Base-by-base conservation (phyloP, 1,140 invertebrate species). In the Tetramorium simillimum region DNA sequence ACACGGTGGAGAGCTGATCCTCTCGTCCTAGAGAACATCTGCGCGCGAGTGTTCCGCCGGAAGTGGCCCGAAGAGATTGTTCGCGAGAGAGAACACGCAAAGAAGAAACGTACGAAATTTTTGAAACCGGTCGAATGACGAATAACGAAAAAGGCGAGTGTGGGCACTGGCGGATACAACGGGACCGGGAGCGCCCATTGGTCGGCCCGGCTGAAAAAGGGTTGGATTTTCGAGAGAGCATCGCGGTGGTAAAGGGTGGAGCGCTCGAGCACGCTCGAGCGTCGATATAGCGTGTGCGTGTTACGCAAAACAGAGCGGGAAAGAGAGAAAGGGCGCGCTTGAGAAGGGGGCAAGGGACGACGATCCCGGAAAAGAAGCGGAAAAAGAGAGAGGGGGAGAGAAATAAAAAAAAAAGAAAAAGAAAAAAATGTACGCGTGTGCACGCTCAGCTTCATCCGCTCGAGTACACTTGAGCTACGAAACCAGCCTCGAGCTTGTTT, bases 151-250 rank as follows among this genome's bases (percentile, higher is more conserved):
- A 89, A 82, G 81, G 37, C 82, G 58, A 86, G 18, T 67, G 58
- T 63, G 43, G 43, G 62, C 51, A 82, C 24, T 51, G 69, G 53
- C 70, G 80, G 28, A 82, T 60, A 49, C 58, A 16, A 86, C 67
- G 72, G 67, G 76, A 21, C 56, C 75, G 90, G 65, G 63, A 62
- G 70, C 86, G 81, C 70, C 89, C 90, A 94, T 95, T 95, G 94
- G 93, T 89, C 89, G 91, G 76, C 37, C 86, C 86, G 86, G 86
- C 49, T 86, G 85, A 84, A 88, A 92, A 90, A 88, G 91, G 93
- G 92, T 93, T 92, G 93, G 93, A 93, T 95, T 94, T 93, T 94
- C 88, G 92, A 95, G 93, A 92, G 92, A 89, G 88, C 88, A 92
- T 76, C 88, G 87, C 85, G 89, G 91, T 87, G 87, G 58, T 49